A percentile compares a stretch with the other conserved stretches of the same genome.
Evolutionary conservation across 2,888 invertebrate species (phyloP).

Genomic region (Drosophila basisetae): DNA sequence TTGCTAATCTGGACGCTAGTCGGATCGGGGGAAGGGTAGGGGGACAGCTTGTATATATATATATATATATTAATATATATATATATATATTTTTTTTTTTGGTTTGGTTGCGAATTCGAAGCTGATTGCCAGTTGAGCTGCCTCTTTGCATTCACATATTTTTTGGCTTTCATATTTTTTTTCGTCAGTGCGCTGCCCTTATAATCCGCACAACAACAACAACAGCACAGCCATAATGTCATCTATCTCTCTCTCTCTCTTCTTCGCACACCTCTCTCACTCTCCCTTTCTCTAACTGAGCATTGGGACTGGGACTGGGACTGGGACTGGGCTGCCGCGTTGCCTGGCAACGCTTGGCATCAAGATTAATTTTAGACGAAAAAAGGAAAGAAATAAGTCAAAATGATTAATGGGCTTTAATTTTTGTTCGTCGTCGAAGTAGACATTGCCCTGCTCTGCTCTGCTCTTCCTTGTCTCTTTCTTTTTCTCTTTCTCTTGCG

Average conservation of each 20-base stretch:
- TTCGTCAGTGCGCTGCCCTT: slow-evolving; percentile 65
- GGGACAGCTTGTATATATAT: slow-evolving; percentile 18
- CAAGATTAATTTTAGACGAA: slow-evolving; percentile 84
- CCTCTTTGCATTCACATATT: slow-evolving; percentile 48
- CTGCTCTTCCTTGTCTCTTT: slow-evolving; percentile 23
- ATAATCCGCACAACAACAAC: slow-evolving; percentile 66
- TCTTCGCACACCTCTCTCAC: slow-evolving; percentile 6
- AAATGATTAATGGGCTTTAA: slow-evolving; percentile 84
- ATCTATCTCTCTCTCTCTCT: slow-evolving; percentile 21
- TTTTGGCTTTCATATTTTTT: slow-evolving; percentile 62
- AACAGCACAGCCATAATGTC: slow-evolving; percentile 34
- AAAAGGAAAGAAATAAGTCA: slow-evolving; percentile 84
- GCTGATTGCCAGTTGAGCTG: slow-evolving; percentile 49
- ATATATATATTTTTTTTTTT: neutral
- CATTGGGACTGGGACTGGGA: slow-evolving; percentile 28
- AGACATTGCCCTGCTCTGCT: slow-evolving; percentile 40
- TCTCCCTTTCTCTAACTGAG: slow-evolving; percentile 15
- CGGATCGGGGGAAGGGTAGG: neutral
- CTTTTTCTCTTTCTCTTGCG: slow-evolving; percentile 1
- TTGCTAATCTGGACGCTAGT: slow-evolving; percentile 55
- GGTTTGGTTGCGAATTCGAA: slow-evolving; percentile 45
- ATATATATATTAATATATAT: neutral
- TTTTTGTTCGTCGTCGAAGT: slow-evolving; percentile 72
- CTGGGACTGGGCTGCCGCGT: slow-evolving; percentile 48
- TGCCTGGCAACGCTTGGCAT: slow-evolving; percentile 79